Conservation (phyloP, 2,113 vertebrate genomes). For the Eleginops maclovinus region DNA sequence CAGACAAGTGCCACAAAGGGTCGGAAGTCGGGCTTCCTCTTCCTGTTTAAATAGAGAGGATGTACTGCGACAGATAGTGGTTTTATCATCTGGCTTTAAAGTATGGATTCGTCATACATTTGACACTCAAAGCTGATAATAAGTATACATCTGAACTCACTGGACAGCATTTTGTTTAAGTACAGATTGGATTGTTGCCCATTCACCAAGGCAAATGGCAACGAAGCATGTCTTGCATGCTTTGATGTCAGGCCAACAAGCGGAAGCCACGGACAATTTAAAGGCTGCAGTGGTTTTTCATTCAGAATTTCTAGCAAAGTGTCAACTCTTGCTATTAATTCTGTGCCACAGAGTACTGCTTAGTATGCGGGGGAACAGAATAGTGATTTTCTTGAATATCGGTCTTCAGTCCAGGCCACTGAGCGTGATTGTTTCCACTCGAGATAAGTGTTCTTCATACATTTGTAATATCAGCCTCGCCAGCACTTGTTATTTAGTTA, state of each 20-base stretch:
- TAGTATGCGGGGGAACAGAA: conserved; percentile 7
- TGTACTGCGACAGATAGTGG: conserved; percentile 50
- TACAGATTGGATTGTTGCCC: conserved; percentile 24
- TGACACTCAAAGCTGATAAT: conserved; percentile 28
- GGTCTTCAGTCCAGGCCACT: conserved; percentile 15
- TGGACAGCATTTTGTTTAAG: conserved; percentile 17
- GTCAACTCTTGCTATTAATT: not conserved
- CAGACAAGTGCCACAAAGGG: conserved; percentile 65
- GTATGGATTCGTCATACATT: conserved; percentile 27
- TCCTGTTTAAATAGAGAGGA: conserved; percentile 76
- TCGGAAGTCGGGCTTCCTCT: conserved; percentile 71
- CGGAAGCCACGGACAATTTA: conserved; percentile 15
- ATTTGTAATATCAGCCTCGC: conserved; percentile 13
- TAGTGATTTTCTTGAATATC: conserved; percentile 10
- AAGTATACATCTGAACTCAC: conserved; percentile 25
- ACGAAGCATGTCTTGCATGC: not conserved
- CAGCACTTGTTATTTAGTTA: conserved; percentile 6
- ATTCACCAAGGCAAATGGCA: conserved; percentile 17
- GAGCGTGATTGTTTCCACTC: conserved; percentile 24
- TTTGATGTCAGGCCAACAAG: conserved; percentile 58
- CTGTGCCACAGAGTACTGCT: not conserved
- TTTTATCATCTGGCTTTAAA: conserved; percentile 55
- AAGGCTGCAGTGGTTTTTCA: conserved; percentile 27
- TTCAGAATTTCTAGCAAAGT: not conserved
- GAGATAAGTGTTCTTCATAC: conserved; percentile 13